These are phyloP conservation scores for Chamaea fasciata DNA, from an alignment of 2,113 vertebrate genomes.

Conservation along the genomic window DNA sequence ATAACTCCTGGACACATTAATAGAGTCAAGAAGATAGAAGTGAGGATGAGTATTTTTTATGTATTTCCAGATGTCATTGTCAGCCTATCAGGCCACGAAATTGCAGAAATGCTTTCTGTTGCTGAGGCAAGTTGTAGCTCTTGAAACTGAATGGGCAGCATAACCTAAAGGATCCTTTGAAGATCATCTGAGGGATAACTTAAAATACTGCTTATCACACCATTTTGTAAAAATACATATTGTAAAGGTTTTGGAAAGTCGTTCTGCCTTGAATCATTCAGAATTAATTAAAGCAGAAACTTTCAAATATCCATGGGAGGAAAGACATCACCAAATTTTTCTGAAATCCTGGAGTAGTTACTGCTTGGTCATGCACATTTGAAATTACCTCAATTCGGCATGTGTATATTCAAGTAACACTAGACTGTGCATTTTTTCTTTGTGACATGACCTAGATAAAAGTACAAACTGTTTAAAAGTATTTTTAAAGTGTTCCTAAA, in stretches of 20 bases:
- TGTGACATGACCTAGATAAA: not conserved
- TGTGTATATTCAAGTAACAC: not conserved
- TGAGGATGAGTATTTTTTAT: not conserved
- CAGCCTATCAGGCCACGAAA: not conserved
- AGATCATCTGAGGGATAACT: not conserved
- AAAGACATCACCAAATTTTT: not conserved
- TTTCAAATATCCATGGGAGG: not conserved
- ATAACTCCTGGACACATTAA: not conserved
- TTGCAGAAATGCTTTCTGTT: not conserved
- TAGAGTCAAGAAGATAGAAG: not conserved
- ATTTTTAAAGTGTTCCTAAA: not conserved
- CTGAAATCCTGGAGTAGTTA: not conserved
- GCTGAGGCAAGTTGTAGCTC: not conserved
- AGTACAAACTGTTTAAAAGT: not conserved
- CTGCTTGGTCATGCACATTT: not conserved
- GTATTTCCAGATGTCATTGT: not conserved
- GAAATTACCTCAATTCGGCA: not conserved
- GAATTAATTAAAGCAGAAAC: not conserved
- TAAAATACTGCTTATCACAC: not conserved
- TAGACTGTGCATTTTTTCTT: not conserved
- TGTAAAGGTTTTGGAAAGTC: not conserved
- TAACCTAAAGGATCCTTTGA: not conserved
- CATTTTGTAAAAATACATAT: rapidly evolving
- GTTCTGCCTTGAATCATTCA: not conserved
- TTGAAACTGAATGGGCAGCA: not conserved